Conservation (phyloP, 2,113 vertebrate genomes). For the Columba janthina region DNA sequence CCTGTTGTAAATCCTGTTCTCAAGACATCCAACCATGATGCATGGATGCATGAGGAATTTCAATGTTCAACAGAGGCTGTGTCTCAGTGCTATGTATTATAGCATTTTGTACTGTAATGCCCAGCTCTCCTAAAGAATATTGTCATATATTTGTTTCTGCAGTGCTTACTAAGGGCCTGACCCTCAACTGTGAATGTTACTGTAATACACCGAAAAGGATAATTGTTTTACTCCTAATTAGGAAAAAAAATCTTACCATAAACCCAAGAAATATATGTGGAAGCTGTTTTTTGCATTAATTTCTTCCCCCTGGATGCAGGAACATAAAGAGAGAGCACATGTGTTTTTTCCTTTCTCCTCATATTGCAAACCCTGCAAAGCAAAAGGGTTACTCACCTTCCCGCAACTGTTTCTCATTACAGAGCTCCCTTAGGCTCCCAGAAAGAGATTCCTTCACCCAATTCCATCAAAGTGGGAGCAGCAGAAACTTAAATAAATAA, state of each 20-base stretch:
- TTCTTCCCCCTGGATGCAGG: background rate
- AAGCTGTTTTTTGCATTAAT: conserved; percentile 34
- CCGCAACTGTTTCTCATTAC: conserved; percentile 53
- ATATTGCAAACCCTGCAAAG: background rate
- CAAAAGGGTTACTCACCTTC: conserved; percentile 32
- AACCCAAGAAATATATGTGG: background rate
- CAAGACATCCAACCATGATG: background rate
- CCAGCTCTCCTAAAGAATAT: background rate
- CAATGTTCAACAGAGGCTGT: background rate
- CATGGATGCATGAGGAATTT: background rate
- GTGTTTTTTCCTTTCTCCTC: conserved; percentile 31
- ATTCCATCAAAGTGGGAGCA: conserved; percentile 14
- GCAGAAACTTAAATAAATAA: conserved; percentile 44
- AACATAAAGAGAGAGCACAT: conserved; percentile 1
- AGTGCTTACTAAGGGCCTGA: background rate
- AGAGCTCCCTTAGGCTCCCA: conserved; percentile 42
- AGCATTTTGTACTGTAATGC: background rate
- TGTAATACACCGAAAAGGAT: background rate
- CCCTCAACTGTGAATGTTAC: background rate
- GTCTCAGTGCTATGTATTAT: background rate
- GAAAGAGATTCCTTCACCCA: conserved; percentile 31
- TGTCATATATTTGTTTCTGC: background rate
- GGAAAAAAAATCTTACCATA: background rate
- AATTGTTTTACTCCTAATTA: background rate
- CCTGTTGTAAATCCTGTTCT: background rate